Evolutionary conservation across 2,797 vertebrate species (phyloP).

Genomic region (Potorous gilbertii): DNA sequence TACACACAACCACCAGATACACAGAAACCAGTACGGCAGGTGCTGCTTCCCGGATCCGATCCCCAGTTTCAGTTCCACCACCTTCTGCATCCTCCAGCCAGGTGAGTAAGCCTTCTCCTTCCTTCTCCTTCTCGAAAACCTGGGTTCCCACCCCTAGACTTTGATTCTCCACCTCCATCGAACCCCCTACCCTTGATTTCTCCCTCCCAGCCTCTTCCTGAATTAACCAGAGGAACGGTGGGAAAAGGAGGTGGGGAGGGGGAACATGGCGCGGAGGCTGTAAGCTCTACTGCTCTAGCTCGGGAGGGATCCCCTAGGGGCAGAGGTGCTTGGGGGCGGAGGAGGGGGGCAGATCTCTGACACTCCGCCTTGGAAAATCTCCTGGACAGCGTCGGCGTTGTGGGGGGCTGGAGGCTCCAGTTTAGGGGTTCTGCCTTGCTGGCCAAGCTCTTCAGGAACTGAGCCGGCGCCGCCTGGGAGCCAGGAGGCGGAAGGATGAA

Average conservation of each 20-base stretch:
- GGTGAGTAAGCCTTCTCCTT: constrained; percentile 61
- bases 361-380: not conserved
- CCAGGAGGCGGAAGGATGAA: not conserved
- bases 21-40: not conserved
- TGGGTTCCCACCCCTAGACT: not conserved
- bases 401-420: not conserved
- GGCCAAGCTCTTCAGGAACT: not conserved
- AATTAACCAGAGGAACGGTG: not conserved
- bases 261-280: constrained; percentile 72
- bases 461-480: not conserved
- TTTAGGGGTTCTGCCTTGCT: not conserved
- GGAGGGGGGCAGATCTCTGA: not conserved
- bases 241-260: not conserved
- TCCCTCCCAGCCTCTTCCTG: not conserved
- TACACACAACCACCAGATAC: not conserved
- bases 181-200: not conserved
- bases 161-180: not conserved
- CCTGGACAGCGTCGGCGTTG: not conserved
- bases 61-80: not conserved
- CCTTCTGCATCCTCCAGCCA: constrained; percentile 18
- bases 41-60: not conserved
- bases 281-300: constrained; percentile 37
- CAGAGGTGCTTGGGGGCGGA: not conserved
- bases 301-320: constrained; percentile 31
- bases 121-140: not conserved